phyloP scores from a whole-genome alignment of 2,888 invertebrate species.

The Drosophila affinis region DNA sequence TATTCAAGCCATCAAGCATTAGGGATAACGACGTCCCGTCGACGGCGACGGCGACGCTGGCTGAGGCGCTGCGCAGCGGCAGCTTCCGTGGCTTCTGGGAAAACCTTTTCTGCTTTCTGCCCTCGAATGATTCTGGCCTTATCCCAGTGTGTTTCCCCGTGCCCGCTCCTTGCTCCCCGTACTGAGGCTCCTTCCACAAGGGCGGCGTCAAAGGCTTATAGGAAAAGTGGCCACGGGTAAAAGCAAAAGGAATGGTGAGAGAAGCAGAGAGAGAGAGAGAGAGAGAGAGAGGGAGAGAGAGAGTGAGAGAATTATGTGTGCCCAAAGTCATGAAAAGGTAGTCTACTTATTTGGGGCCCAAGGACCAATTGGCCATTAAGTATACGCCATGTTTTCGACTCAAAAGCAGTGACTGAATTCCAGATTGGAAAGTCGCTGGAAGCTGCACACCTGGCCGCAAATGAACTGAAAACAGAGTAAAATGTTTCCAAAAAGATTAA shows the following conservation, averaged over 20 bases:
- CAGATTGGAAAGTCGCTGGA: not conserved
- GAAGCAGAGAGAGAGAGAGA: no score
- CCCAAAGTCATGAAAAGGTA: conserved; percentile 34
- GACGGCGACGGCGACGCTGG: conserved; percentile 12
- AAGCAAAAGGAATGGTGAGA: not conserved
- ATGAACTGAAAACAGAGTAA: no score
- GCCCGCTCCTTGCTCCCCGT: not conserved
- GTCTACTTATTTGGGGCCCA: conserved; percentile 19
- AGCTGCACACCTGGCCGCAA: no score
- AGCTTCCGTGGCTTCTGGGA: conserved; percentile 31
- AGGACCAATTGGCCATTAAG: conserved; percentile 41
- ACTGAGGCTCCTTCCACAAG: not conserved
- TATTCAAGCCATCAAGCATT: conserved; percentile 70
- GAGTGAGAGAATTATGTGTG: conserved; percentile 25
- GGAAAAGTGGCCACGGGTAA: no score
- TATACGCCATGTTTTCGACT: conserved; percentile 25
- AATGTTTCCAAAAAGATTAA: no score
- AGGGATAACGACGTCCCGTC: conserved; percentile 63
- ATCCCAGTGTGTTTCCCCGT: not conserved
- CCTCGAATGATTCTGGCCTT: conserved; percentile 9
- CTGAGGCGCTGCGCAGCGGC: not conserved
- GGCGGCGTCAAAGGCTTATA: conserved; percentile 38
- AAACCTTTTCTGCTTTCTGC: conserved; percentile 28
- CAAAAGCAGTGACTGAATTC: conserved; percentile 7
- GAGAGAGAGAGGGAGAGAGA: no score